Base-by-base conservation (phyloP, 2,888 invertebrate species). In the Amphipoea oculea region DNA sequence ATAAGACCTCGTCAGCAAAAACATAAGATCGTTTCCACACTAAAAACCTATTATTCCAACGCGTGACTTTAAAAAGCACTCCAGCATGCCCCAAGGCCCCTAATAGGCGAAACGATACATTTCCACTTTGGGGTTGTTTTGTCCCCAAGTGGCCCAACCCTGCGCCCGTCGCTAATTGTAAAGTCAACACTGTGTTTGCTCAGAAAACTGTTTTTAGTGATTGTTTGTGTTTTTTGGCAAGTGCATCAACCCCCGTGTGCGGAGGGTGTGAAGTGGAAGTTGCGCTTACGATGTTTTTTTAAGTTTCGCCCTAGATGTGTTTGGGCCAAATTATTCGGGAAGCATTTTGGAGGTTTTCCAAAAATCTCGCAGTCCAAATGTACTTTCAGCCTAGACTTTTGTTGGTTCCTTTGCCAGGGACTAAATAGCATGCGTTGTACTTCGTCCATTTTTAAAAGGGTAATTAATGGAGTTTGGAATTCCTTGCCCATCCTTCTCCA, bases 171-270 rank as follows among this genome's bases (percentile, higher is more conserved):
- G 74, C 89, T 94, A 94, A 94, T 94, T 94, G 94, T 86, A 92
- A 93, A 93, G 93, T 93, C 92, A 94, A 94, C 94, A 94, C 83
- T 80, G 76, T 86, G 88, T 86, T 81, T 84, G 82, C 84, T 73
- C 83, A 82, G 84, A 83, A 81, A 86, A 88, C 85, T 89, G 91
- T 93, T 92, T 89, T 93, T 92, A 91, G 89, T 91, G 92, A 90
- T 92, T 93, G 93, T 91, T 90, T 91, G 92, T 93, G 89, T 93
- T 93, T 93, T 93, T 92, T 91, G 91, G 91, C 90, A 89, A 92
- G 92, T 93, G 92, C 92, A 86, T 63, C 82, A 79, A 79, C 74
- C 76, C 73, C 36, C 42, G 70, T 60, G 62, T 68, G 45, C n/a
- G 63, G 48, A 74, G 86, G 87, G 89, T 65, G 81, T 86, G 68